Percentiles rank a stretch among this genome's conserved stretches.
These are phyloP conservation scores for Drosophila sucinea DNA, from an alignment of 1,140 invertebrate species.

Conservation along the genomic window DNA sequence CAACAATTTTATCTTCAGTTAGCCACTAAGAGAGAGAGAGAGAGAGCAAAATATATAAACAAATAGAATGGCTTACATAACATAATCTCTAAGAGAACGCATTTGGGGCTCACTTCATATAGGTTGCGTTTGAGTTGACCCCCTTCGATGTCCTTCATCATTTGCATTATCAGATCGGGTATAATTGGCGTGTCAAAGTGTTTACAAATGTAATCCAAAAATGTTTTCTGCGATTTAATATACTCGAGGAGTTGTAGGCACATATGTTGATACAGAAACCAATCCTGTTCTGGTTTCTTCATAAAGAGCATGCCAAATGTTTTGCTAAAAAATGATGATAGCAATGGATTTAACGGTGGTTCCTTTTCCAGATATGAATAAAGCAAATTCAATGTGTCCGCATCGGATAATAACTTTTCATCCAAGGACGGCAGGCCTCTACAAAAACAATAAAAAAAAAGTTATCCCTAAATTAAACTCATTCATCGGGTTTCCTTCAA, in stretches of 20 bases:
- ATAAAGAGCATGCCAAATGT: constrained; percentile 94
- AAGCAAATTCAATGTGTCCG: constrained; percentile 90
- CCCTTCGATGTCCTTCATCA: constrained; percentile 93
- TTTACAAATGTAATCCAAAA: constrained; percentile 92
- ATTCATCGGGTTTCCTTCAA: too few species aligned
- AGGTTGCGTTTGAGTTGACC: constrained; percentile 90
- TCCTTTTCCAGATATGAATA: constrained; percentile 95
- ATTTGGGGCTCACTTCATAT: constrained; percentile 88
- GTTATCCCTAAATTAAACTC: not conserved
- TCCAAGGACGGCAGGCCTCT: constrained; percentile 92
- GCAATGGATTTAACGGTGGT: constrained; percentile 94
- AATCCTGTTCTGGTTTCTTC: constrained; percentile 90
- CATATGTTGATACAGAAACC: constrained; percentile 95
- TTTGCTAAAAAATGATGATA: constrained; percentile 98
- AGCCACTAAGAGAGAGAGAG: constrained; percentile 89
- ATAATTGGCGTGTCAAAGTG: constrained; percentile 97
- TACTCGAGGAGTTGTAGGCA: constrained; percentile 96
- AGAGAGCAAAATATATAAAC: constrained; percentile 27
- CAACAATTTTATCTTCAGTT: constrained; percentile 92
- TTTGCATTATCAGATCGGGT: constrained; percentile 95
- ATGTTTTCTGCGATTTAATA: constrained; percentile 93
- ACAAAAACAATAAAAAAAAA: constrained; percentile 11
- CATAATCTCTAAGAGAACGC: not conserved
- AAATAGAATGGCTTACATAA: not conserved
- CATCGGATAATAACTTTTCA: constrained; percentile 92